Conservation (phyloP, 2,113 vertebrate genomes). For the Cynoglossus semilaevis region DNA sequence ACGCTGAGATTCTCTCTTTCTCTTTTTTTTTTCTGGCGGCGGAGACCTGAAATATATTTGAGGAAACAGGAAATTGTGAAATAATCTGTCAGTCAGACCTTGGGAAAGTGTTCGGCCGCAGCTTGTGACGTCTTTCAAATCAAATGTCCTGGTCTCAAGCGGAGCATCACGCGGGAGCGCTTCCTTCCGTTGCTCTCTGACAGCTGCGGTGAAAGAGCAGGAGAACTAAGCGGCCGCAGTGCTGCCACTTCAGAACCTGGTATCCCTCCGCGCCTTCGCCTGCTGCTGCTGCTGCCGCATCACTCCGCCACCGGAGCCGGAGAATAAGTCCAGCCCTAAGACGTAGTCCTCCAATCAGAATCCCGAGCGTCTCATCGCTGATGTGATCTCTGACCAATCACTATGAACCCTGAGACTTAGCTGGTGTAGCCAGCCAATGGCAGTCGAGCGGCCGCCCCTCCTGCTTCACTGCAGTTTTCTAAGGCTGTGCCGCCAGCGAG, state of each 20-base stretch:
- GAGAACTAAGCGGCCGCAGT: slow-evolving; percentile 60
- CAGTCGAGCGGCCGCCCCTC: slow-evolving; percentile 62
- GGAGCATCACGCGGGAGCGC: slow-evolving; percentile 73
- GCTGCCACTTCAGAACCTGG: slow-evolving; percentile 41
- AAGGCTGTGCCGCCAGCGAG: slow-evolving; percentile 57
- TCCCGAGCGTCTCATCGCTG: slow-evolving; percentile 34
- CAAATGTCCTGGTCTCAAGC: slow-evolving; percentile 70
- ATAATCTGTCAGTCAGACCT: slow-evolving; percentile 48
- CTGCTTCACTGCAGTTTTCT: slow-evolving; percentile 79
- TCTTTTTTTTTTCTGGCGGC: slow-evolving; percentile 5
- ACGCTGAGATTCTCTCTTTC: too few relatives aligned
- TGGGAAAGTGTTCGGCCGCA: slow-evolving; percentile 34
- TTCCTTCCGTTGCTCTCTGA: slow-evolving; percentile 63
- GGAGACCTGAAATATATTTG: slow-evolving; percentile 10
- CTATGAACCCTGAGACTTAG: not conserved
- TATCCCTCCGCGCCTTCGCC: slow-evolving; percentile 66
- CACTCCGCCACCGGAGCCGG: slow-evolving; percentile 34
- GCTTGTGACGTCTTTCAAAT: slow-evolving; percentile 59
- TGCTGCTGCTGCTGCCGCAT: slow-evolving; percentile 67
- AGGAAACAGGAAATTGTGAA: slow-evolving; percentile 14
- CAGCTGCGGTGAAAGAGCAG: slow-evolving; percentile 72
- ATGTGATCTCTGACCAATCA: slow-evolving; percentile 52
- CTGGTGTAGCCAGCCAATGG: slow-evolving; percentile 56
- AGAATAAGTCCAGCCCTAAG: slow-evolving; percentile 34
- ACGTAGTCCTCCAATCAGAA: slow-evolving; percentile 53